Conservation (phyloP, 53 echinoderm and acorn worm species). For the Astropecten irregularis region DNA sequence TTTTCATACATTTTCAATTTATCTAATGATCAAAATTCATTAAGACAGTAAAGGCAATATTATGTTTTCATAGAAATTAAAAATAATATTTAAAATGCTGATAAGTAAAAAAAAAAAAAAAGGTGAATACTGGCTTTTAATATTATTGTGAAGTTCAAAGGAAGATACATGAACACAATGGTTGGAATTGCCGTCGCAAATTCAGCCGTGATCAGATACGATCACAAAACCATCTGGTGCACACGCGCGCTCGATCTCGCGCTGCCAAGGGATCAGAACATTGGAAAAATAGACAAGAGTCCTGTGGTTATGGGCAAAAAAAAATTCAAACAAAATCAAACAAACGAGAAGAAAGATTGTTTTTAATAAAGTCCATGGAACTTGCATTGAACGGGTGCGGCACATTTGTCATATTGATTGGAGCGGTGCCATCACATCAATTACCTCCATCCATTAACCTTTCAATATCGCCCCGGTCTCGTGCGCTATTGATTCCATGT, state of each 20-base stretch:
- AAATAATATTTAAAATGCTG: too few species aligned
- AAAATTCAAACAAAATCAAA: too few species aligned
- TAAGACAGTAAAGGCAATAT: too few species aligned
- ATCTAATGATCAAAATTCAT: too few species aligned
- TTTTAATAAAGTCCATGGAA: constrained; percentile 41
- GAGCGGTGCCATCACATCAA: constrained; percentile 65
- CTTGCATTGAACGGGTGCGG: constrained; percentile 45
- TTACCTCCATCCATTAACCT: constrained; percentile 59
- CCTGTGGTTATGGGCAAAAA: background rate
- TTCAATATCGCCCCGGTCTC: constrained; percentile 65
- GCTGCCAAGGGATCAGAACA: background rate
- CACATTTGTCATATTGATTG: constrained; percentile 70
- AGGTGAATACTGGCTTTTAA: too few species aligned
- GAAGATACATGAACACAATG: too few species aligned
- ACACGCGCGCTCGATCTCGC: too few species aligned
- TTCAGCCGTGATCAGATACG: constrained; percentile 35
- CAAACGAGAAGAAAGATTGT: background rate
- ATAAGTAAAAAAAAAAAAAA: too few species aligned
- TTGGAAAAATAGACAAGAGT: background rate
- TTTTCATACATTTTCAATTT: too few species aligned
- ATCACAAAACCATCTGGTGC: constrained; percentile 27
- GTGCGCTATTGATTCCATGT: constrained; percentile 51
- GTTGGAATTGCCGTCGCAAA: background rate
- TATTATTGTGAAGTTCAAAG: too few species aligned
- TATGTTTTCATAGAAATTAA: too few species aligned